Evolutionary conservation across 2,113 vertebrate genomes (phyloP).

Genomic region (Arvicanthis niloticus): DNA sequence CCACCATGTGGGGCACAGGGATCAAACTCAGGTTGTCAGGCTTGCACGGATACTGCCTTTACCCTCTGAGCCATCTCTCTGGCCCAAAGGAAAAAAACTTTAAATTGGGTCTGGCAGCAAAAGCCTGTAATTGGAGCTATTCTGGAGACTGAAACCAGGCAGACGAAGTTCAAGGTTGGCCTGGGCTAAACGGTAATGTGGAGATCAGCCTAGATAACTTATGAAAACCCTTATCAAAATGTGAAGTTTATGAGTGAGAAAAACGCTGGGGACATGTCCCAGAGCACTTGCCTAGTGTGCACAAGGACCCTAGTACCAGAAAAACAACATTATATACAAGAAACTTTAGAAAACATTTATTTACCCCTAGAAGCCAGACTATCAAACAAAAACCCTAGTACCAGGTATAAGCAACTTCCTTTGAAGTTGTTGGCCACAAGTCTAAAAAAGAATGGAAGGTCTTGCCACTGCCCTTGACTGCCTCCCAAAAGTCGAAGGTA

Average conservation of each 20-base stretch:
- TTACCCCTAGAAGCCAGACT: neutral
- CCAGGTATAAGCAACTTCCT: neutral
- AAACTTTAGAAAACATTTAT: neutral
- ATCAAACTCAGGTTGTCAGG: neutral
- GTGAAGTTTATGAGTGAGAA: neutral
- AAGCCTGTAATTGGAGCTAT: neutral
- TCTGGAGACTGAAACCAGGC: neutral
- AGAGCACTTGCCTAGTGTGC: neutral
- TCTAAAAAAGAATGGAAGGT: neutral
- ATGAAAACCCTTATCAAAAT: neutral
- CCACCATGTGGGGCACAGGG: neutral
- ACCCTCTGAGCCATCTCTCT: neutral
- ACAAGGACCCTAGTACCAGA: neutral
- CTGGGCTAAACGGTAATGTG: neutral
- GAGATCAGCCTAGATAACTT: neutral
- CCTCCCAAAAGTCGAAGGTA: neutral
- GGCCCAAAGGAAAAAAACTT: neutral
- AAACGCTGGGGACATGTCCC: neutral
- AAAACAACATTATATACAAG: slow-evolving; percentile 13
- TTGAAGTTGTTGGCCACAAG: neutral
- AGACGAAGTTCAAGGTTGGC: neutral
- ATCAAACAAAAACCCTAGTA: neutral
- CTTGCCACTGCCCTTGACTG: neutral
- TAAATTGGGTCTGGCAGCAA: neutral
- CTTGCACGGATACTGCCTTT: neutral